Base-by-base conservation (phyloP, 37 sponge, comb jelly and placozoan genomes). In the Petrosia ficiformis region DNA sequence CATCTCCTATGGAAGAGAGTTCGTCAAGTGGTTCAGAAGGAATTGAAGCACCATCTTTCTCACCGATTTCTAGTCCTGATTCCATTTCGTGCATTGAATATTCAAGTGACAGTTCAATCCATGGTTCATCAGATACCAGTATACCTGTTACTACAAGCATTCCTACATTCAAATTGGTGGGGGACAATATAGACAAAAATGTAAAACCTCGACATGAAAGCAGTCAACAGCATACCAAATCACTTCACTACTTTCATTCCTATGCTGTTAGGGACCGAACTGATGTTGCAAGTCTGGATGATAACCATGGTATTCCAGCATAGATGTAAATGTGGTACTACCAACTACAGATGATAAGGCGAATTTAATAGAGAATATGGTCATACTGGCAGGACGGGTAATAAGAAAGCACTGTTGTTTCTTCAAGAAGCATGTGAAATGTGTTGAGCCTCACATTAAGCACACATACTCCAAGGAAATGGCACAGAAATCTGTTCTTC, bases 401-500 rank as follows among this genome's bases (percentile, higher is more conserved):
- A 31, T 70, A 1, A 33, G 28, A 19, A 40, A 71, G 28, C 28
- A 31, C 32, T 3, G 68, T 11, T 1, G 42, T 34, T 61, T 11
- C n/a, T 61, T 61, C 28, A 11, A 61, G 26, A 26, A 5, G 8
- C 8, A 48, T 61, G 28, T 61, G 25, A 11, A 6, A 52, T 4
- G 5, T 31, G 40, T 52, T 0, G 25, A 37, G 2, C 70, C 79
- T 48, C 60, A 57, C 16, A 78, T 78, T 36, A 36, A 4, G 31
- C 79, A 78, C 26, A 1, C 14, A 3, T 28, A 39, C 39, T 68
- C 70, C 2, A 30, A 54, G 2, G 58, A 56, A 65, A 78, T 68
- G 79, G n/a, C 56, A 34, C 38, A 36, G 60, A 78, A 78, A 42
- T 78, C 79, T 1, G 71, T 69, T 57, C 1, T 68, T 60, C 14